Conservation (phyloP, 2,888 invertebrate species). For the Melangyna quadrimaculata region DNA sequence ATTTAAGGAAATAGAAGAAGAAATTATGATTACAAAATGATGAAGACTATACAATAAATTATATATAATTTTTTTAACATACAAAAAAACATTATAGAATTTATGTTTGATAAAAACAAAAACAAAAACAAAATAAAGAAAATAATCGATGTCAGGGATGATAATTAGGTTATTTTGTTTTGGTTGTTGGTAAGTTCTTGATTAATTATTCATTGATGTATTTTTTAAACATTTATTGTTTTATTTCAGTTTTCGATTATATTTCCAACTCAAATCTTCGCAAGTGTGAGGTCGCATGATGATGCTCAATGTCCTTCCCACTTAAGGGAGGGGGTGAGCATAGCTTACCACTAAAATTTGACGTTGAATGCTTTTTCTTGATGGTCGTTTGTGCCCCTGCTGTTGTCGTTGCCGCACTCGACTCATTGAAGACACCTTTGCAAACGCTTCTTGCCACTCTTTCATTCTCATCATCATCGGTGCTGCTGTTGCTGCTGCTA, state of each 20-base stretch:
- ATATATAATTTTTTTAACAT: slow-evolving; percentile 16
- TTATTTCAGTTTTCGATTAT: slow-evolving; percentile 63
- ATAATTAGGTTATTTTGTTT: slow-evolving; percentile 9
- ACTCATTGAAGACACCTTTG: slow-evolving; percentile 17
- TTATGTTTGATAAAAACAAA: background rate
- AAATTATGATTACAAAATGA: slow-evolving; percentile 60
- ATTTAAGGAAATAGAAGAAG: slow-evolving; percentile 20
- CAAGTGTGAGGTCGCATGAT: slow-evolving; percentile 78
- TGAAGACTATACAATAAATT: slow-evolving; percentile 42
- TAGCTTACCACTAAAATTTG: slow-evolving; percentile 67
- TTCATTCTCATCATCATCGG: slow-evolving; percentile 70
- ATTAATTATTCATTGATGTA: background rate
- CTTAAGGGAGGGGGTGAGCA: slow-evolving; percentile 83
- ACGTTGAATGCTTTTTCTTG: slow-evolving; percentile 54
- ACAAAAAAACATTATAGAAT: slow-evolving; percentile 2
- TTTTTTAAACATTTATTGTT: slow-evolving; percentile 8
- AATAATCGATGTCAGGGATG: slow-evolving; percentile 30
- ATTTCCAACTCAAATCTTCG: slow-evolving; percentile 85
- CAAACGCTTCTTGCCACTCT: slow-evolving; percentile 62
- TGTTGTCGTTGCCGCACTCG: background rate
- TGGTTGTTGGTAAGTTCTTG: slow-evolving; percentile 15
- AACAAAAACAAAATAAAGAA: slow-evolving; percentile 20
- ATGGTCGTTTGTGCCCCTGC: slow-evolving; percentile 12
- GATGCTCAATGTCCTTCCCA: slow-evolving; percentile 87
- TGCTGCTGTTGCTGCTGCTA: slow-evolving; percentile 71